These are phyloP conservation scores for Motacilla alba DNA, from an alignment of 2,113 vertebrate genomes.

Conservation along the genomic window DNA sequence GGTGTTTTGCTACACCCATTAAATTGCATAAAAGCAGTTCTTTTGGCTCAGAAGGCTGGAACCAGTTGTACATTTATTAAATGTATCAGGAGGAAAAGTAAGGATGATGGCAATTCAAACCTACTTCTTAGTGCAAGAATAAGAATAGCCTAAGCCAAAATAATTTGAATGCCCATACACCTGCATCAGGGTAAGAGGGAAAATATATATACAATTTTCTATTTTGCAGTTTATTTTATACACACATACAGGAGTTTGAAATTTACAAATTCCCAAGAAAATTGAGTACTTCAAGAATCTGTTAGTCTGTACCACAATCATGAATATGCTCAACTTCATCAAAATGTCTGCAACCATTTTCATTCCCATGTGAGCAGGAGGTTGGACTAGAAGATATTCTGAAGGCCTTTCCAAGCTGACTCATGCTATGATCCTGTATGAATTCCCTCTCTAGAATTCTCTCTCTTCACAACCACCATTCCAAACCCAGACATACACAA, in stretches of 20 bases:
- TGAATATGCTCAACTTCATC: neutral
- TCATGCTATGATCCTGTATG: neutral
- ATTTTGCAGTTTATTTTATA: neutral
- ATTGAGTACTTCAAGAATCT: neutral
- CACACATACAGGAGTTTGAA: neutral
- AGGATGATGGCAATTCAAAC: neutral
- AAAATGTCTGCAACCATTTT: neutral
- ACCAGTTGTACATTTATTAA: neutral
- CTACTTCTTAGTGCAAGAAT: neutral
- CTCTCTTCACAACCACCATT: neutral
- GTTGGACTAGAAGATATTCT: neutral
- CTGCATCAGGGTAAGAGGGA: neutral
- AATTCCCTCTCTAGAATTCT: neutral
- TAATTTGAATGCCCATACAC: neutral
- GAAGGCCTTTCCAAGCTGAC: neutral
- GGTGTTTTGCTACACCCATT: neutral
- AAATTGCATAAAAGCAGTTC: neutral
- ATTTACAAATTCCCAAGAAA: neutral
- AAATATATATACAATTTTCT: neutral
- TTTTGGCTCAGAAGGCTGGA: neutral
- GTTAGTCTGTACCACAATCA: neutral
- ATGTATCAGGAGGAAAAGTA: neutral
- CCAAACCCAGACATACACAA: neutral
- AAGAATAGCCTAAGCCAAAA: neutral
- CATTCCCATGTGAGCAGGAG: neutral